Evolutionary conservation across 2,888 invertebrate genomes (phyloP).

Genomic region (Leptothorax acervorum): DNA sequence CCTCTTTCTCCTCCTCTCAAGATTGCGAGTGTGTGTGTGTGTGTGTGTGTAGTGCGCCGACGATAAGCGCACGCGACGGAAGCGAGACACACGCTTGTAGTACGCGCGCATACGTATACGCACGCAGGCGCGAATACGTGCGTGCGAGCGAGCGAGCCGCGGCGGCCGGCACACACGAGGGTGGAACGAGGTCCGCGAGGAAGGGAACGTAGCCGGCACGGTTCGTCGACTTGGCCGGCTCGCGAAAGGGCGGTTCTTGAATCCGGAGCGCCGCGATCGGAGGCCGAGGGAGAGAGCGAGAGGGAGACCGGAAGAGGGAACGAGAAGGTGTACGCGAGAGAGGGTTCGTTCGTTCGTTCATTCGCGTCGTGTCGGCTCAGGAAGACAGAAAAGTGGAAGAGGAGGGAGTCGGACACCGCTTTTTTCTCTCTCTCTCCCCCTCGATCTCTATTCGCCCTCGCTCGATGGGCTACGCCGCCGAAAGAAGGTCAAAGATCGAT

Average conservation of each 20-base stretch:
- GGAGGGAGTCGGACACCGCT: slow-evolving; percentile 44
- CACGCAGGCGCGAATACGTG: slow-evolving; percentile 43
- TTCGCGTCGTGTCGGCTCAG: slow-evolving; percentile 23
- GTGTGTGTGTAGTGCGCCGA: slow-evolving; percentile 49
- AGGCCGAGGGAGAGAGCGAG: slow-evolving; percentile 65
- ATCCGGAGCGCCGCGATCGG: slow-evolving; percentile 49
- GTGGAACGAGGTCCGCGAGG: slow-evolving; percentile 40
- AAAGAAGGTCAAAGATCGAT: slow-evolving; percentile 81
- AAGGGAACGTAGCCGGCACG: slow-evolving; percentile 29
- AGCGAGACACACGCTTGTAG: slow-evolving; percentile 64
- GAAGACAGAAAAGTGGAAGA: slow-evolving; percentile 48
- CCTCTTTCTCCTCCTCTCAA: background rate
- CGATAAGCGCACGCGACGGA: slow-evolving; percentile 41
- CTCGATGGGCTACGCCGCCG: slow-evolving; percentile 75
- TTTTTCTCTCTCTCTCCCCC: slow-evolving; percentile 68
- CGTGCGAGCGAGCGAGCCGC: slow-evolving; percentile 35
- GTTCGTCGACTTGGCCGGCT: slow-evolving; percentile 45
- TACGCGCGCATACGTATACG: slow-evolving; percentile 33
- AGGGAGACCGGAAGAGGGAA: slow-evolving; percentile 39
- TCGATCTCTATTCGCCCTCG: slow-evolving; percentile 68
- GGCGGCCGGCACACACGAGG: slow-evolving; percentile 44
- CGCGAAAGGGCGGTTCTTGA: slow-evolving; percentile 46
- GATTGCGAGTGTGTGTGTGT: slow-evolving; percentile 28
- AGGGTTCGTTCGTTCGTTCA: slow-evolving; percentile 24
- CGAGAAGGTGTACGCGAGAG: slow-evolving; percentile 23